phyloP scores from a whole-genome alignment of 30 jellyfish, hydroid and myxozoan species.

The Aurelia aurita complex sp. Pacific region DNA sequence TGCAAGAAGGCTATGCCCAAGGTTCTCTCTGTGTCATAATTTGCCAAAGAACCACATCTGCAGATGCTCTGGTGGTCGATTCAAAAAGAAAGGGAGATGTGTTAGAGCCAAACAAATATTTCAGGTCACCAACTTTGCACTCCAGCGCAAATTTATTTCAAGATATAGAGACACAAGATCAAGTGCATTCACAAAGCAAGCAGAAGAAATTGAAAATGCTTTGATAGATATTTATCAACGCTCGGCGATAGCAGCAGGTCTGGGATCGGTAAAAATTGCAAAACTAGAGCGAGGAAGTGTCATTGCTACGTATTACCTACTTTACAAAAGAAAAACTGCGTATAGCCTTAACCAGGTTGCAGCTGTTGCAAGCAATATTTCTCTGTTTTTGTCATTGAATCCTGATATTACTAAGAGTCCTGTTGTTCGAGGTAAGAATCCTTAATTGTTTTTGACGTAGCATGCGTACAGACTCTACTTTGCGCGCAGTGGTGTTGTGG shows the following conservation, averaged over 20 bases:
- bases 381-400: slow-evolving; percentile 13
- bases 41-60: neutral
- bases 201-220: slow-evolving; percentile 2
- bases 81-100: neutral
- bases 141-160: slow-evolving; percentile 2
- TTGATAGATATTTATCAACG: neutral
- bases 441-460: neutral
- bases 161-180: slow-evolving; percentile 15
- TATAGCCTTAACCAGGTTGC: slow-evolving; percentile 1
- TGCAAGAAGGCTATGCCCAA: slow-evolving; percentile 4
- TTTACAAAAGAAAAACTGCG: neutral
- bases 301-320: slow-evolving; percentile 15
- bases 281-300: slow-evolving; percentile 29
- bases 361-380: neutral
- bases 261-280: slow-evolving; percentile 5
- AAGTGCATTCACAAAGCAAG: slow-evolving; percentile 2
- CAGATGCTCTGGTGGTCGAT: slow-evolving; percentile 13
- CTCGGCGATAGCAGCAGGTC: slow-evolving; percentile 1
- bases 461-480: too few relatives aligned
- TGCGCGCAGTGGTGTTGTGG: too few relatives aligned
- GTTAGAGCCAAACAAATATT: slow-evolving; percentile 10
- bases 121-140: slow-evolving; percentile 5
- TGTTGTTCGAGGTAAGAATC: neutral
- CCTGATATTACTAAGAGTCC: slow-evolving; percentile 5
- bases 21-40: slow-evolving; percentile 20